Percentiles rank a stretch among this genome's conserved stretches.
phyloP scores from a whole-genome alignment of 2,113 vertebrate genomes.

The Lutjanus erythropterus region DNA sequence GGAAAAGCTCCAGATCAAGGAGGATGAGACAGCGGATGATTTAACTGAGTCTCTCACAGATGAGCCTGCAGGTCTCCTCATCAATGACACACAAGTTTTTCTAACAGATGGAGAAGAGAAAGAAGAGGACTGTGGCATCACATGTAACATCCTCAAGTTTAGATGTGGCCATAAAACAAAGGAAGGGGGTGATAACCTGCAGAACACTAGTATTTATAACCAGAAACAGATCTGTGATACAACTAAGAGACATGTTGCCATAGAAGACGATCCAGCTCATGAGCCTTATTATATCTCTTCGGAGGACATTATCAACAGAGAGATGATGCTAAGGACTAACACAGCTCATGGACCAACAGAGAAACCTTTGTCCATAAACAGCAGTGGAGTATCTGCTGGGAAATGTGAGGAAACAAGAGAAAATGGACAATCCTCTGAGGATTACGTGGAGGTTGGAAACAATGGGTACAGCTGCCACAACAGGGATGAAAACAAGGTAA shows the following conservation, averaged over 20 bases:
- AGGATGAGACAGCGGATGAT: conserved; percentile 51
- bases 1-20: conserved; percentile 42
- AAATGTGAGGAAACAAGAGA: conserved; percentile 54
- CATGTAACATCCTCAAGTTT: conserved; percentile 58
- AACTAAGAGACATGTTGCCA: conserved; percentile 14
- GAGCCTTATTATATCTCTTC: conserved; percentile 73
- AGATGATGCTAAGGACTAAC: conserved; percentile 37
- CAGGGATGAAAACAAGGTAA: conserved; percentile 22
- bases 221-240: conserved; percentile 34
- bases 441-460: conserved; percentile 53
- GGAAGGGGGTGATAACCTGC: conserved; percentile 39
- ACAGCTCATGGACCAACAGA: conserved; percentile 8
- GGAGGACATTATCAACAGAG: conserved; percentile 67
- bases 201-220: conserved; percentile 42
- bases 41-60: conserved; percentile 55
- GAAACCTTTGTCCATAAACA: conserved; percentile 8
- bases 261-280: conserved; percentile 14
- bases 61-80: conserved; percentile 19
- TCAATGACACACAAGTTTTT: conserved; percentile 19
- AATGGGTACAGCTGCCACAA: conserved; percentile 15
- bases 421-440: conserved; percentile 64
- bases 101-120: conserved; percentile 46
- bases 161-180: conserved; percentile 49
- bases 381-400: not conserved
- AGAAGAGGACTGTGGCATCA: conserved; percentile 58